Percentiles rank a stretch among this genome's conserved stretches.
Conservation (phyloP, 2,888 invertebrate genomes). For the Drosophila monieri region DNA sequence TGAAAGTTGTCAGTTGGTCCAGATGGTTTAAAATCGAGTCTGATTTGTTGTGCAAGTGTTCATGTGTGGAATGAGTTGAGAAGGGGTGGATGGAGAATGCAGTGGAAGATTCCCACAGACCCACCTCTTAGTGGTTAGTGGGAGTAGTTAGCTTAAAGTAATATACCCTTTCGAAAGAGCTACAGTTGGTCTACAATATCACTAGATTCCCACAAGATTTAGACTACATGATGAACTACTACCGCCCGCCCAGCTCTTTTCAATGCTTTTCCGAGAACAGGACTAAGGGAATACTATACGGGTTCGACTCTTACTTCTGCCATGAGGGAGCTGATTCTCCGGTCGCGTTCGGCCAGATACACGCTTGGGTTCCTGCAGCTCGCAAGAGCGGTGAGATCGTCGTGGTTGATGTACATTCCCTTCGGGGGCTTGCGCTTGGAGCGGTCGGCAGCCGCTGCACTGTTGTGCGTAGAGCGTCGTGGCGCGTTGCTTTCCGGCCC, state of each 20-base stretch:
- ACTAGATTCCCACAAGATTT: too few relatives aligned
- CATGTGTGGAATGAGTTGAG: slow-evolving; percentile 5
- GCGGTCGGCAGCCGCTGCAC: slow-evolving; percentile 79
- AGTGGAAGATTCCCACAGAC: background rate
- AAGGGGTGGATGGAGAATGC: background rate
- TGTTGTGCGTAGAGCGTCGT: slow-evolving; percentile 82
- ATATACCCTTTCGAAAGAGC: background rate
- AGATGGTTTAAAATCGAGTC: slow-evolving; percentile 23
- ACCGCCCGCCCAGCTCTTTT: background rate
- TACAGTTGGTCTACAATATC: background rate
- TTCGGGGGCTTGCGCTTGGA: slow-evolving; percentile 95
- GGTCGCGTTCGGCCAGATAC: slow-evolving; percentile 95
- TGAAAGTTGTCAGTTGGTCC: slow-evolving; percentile 38
- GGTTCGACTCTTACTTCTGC: slow-evolving; percentile 93
- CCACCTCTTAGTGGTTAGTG: background rate
- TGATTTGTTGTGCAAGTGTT: background rate
- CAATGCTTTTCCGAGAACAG: background rate
- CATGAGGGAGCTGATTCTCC: slow-evolving; percentile 96
- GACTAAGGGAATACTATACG: background rate
- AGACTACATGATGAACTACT: background rate
- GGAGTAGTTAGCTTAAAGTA: too few relatives aligned
- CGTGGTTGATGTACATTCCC: slow-evolving; percentile 99
- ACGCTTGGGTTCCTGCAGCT: slow-evolving; percentile 86
- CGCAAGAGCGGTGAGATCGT: slow-evolving; percentile 96
- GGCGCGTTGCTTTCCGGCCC: slow-evolving; percentile 85